Conservation (phyloP, 2,113 vertebrate genomes). For the Chinchilla lanigera region DNA sequence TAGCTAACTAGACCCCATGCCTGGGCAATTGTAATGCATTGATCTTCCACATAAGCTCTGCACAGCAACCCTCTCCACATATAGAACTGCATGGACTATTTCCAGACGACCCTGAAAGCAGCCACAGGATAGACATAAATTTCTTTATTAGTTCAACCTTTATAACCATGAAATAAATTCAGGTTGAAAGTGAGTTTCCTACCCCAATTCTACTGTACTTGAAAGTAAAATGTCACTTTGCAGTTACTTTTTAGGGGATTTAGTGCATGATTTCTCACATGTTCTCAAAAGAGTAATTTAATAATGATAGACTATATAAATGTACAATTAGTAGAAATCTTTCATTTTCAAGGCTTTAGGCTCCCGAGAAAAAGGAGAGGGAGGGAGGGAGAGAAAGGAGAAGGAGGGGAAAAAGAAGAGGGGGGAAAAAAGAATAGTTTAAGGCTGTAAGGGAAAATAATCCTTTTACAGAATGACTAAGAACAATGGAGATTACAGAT, state of each 20-base stretch:
- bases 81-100: not conserved
- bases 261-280: not conserved
- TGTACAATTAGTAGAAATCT: not conserved
- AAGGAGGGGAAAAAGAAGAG: not conserved
- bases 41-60: not conserved
- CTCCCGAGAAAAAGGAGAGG: not conserved
- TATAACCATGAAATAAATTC: not conserved
- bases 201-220: not conserved
- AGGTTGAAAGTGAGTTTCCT: not conserved
- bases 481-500: not conserved
- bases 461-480: not conserved
- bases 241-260: not conserved
- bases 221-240: not conserved
- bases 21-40: not conserved
- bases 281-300: constrained; percentile 17
- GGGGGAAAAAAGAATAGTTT: not conserved
- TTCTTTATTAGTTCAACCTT: constrained; percentile 37
- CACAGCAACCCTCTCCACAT: not conserved
- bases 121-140: not conserved
- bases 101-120: not conserved
- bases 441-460: not conserved
- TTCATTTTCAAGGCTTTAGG: not conserved
- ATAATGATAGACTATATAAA: not conserved
- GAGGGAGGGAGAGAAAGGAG: not conserved
- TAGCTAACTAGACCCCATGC: not conserved